Conservation (phyloP, 2,113 vertebrate genomes). For the Maccullochella peelii region DNA sequence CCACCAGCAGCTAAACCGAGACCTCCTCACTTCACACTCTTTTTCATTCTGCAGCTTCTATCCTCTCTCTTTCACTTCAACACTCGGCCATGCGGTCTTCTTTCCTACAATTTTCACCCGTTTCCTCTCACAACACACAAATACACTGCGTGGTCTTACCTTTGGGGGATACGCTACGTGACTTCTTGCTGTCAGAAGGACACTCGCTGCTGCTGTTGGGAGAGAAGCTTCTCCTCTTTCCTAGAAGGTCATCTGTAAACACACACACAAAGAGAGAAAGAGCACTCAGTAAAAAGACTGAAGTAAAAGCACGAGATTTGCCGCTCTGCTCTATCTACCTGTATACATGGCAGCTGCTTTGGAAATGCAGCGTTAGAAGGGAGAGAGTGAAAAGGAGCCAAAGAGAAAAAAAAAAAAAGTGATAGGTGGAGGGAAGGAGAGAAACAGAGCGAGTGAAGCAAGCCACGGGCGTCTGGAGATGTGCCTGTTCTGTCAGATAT, state of each 20-base stretch:
- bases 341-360: constrained; percentile 47
- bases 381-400: constrained; percentile 18
- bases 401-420: constrained; percentile 29
- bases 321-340: constrained; percentile 40
- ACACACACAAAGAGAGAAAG: constrained; percentile 53
- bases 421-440: constrained; percentile 52
- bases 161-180: constrained; percentile 93
- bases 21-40: background rate
- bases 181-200: constrained; percentile 93
- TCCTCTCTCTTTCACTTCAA: constrained; percentile 17
- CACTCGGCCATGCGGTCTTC: constrained; percentile 20
- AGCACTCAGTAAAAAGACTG: constrained; percentile 24
- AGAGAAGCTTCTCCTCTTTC: constrained; percentile 93
- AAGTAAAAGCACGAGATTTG: constrained; percentile 18
- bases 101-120: background rate
- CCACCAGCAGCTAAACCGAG: constrained; percentile 23
- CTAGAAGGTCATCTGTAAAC: constrained; percentile 91
- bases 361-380: constrained; percentile 44
- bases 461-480: constrained; percentile 77
- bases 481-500: constrained; percentile 75
- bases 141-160: constrained; percentile 81
- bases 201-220: constrained; percentile 94
- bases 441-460: constrained; percentile 60
- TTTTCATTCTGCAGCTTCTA: constrained; percentile 3
- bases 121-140: constrained; percentile 5